Conservation (phyloP, 2,797 vertebrate species). For the Nothura maculosa region DNA sequence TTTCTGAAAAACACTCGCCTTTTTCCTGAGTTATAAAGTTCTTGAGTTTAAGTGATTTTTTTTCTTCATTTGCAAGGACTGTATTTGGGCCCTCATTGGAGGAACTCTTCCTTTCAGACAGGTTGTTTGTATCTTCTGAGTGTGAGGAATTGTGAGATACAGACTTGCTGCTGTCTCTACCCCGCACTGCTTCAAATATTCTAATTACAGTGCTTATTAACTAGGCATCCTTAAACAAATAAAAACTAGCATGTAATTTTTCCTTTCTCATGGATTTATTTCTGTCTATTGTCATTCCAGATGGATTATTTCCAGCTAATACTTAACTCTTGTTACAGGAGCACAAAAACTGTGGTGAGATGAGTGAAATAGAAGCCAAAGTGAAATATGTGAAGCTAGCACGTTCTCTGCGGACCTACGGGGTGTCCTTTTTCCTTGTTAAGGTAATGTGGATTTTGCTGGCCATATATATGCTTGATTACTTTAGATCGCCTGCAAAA, state of each 20-base stretch:
- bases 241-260: background rate
- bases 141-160: background rate
- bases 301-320: background rate
- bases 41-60: background rate
- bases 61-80: background rate
- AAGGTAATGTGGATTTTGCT: conserved; percentile 85
- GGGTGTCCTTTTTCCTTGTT: conserved; percentile 97
- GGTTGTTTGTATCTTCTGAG: background rate
- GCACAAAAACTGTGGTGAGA: conserved; percentile 96
- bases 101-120: background rate
- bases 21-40: background rate
- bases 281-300: background rate
- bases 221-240: background rate
- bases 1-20: background rate
- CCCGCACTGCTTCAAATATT: background rate
- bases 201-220: background rate
- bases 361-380: conserved; percentile 98
- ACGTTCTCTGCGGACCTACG: conserved; percentile 93
- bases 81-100: background rate
- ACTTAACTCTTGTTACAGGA: conserved; percentile 84
- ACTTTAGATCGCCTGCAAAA: background rate
- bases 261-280: background rate
- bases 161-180: background rate
- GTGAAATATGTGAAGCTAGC: conserved; percentile 98
- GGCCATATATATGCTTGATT: fast-evolving